Conservation (phyloP, 92 coral and sea anemone species). For the Siderastrea radians region DNA sequence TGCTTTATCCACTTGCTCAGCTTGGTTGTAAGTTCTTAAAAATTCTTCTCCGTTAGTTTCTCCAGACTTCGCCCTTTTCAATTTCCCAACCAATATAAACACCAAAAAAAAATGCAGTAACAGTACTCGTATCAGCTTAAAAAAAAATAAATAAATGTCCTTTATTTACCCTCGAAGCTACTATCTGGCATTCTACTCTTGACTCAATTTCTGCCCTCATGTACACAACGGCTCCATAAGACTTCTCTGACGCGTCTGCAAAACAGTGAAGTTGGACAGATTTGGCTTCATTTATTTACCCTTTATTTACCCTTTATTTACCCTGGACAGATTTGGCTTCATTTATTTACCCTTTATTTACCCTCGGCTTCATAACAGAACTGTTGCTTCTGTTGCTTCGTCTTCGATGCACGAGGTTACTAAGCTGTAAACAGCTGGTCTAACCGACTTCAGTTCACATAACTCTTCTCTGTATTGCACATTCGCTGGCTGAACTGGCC, state of each 20-base stretch:
- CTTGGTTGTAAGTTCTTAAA: not conserved
- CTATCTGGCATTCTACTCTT: not conserved
- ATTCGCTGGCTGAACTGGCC: not conserved
- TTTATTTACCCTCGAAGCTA: not conserved
- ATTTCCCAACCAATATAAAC: not conserved
- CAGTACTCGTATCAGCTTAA: not conserved
- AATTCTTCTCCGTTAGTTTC: not conserved
- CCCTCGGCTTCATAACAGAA: not conserved
- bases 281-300: slow-evolving; percentile 3
- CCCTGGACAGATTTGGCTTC: slow-evolving; percentile 5
- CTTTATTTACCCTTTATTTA: no score
- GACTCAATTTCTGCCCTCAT: slow-evolving; percentile 9
- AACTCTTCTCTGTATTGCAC: not conserved
- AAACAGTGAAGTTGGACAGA: not conserved
- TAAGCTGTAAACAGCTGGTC: not conserved
- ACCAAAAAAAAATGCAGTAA: not conserved
- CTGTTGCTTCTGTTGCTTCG: not conserved
- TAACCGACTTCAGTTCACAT: not conserved
- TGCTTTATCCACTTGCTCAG: not conserved
- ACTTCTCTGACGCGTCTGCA: no score
- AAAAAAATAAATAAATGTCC: no score
- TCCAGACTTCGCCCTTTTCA: not conserved
- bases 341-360: no score
- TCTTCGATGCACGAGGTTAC: no score
- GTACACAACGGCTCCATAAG: no score